phyloP scores from a whole-genome alignment of 2,797 vertebrate species.

The Muscicapa comitata region DNA sequence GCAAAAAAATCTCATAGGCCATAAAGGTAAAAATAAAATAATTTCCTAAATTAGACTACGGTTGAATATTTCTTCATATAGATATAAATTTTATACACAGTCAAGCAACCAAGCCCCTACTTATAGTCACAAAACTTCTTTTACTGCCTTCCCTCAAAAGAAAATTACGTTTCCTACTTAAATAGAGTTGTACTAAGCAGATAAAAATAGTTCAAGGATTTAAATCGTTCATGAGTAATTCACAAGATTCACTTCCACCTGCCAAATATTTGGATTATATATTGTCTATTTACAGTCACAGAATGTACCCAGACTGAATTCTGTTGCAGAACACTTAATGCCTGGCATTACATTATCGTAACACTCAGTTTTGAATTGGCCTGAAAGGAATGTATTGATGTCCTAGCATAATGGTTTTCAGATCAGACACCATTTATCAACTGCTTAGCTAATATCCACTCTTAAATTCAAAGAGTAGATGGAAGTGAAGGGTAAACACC shows the following conservation, averaged over 20 bases:
- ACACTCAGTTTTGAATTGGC: background rate
- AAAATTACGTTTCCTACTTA: background rate
- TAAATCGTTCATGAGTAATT: background rate
- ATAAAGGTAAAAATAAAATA: background rate
- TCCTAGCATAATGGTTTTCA: background rate
- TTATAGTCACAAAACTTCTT: background rate
- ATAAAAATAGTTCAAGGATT: constrained; percentile 13
- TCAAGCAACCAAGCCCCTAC: background rate
- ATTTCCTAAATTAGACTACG: background rate
- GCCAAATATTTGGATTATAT: constrained; percentile 16
- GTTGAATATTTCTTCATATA: background rate
- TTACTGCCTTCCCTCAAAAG: background rate
- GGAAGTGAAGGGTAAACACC: background rate
- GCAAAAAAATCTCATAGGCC: background rate
- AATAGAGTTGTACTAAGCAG: background rate
- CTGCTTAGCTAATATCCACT: background rate
- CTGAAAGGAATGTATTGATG: background rate
- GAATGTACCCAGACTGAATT: background rate
- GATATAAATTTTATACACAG: background rate
- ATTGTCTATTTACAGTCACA: background rate
- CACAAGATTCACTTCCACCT: background rate
- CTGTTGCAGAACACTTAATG: background rate
- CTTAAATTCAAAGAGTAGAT: background rate
- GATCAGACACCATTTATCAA: background rate
- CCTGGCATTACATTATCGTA: background rate